A percentile compares a stretch with the other conserved stretches of the same genome.
Conservation (phyloP, 2,797 vertebrate species). For the Enteromius viviparus region DNA sequence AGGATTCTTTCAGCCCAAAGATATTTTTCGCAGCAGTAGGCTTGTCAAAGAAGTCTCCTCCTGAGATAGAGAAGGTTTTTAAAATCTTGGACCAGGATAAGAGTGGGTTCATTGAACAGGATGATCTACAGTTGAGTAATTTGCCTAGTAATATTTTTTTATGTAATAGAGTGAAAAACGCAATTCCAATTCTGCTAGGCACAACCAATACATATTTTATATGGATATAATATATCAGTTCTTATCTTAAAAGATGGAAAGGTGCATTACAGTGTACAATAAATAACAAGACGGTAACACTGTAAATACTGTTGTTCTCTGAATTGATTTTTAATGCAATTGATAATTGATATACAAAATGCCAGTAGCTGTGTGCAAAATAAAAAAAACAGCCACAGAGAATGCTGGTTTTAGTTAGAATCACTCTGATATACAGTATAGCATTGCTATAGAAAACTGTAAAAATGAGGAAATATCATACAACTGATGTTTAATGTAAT, state of each 20-base stretch:
- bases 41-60: conserved; percentile 76
- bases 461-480: background rate
- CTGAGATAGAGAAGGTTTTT: conserved; percentile 79
- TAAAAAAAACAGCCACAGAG: background rate
- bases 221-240: background rate
- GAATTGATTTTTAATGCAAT: background rate
- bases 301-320: background rate
- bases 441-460: background rate
- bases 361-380: background rate
- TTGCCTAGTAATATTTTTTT: background rate
- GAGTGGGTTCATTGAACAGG: conserved; percentile 81
- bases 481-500: background rate
- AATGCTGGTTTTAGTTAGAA: background rate
- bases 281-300: background rate
- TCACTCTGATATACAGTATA: background rate
- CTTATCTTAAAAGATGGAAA: background rate
- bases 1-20: conserved; percentile 81
- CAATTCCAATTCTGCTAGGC: background rate
- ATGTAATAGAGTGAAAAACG: background rate
- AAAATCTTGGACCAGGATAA: conserved; percentile 83
- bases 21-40: conserved; percentile 79
- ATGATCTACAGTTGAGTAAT: conserved; percentile 81
- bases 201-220: background rate
- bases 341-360: background rate
- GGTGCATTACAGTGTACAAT: background rate